These are phyloP conservation scores for Epinephelus moara DNA, from an alignment of 2,113 vertebrate species.

Conservation along the genomic window DNA sequence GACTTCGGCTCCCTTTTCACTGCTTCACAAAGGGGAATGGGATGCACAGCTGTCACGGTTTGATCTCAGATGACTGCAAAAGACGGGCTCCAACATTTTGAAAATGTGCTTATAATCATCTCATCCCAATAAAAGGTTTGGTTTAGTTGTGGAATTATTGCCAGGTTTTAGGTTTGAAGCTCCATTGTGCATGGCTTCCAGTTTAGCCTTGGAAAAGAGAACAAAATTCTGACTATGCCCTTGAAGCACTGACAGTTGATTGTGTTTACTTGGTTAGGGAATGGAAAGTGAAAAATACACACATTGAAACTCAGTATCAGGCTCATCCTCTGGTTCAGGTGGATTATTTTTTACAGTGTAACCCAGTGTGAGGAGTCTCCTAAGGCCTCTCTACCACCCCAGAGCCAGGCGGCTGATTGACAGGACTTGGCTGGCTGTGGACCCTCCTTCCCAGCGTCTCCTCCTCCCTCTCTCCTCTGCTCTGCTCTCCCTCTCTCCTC, in stretches of 20 bases:
- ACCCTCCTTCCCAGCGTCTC: constrained; percentile 79
- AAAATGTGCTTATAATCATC: not conserved
- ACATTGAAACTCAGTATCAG: not conserved
- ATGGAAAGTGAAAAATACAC: not conserved
- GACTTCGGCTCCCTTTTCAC: too few species aligned
- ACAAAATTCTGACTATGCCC: not conserved
- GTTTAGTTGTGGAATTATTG: not conserved
- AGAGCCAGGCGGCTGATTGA: constrained; percentile 76
- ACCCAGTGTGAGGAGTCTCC: constrained; percentile 18
- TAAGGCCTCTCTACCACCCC: constrained; percentile 45
- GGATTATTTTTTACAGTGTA: constrained; percentile 8
- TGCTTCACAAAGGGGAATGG: too few species aligned
- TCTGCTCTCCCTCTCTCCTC: constrained; percentile 58
- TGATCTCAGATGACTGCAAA: not conserved
- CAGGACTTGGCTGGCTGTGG: constrained; percentile 72
- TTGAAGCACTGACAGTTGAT: not conserved
- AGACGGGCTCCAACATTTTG: not conserved
- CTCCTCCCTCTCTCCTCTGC: constrained; percentile 40
- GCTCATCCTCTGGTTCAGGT: not conserved
- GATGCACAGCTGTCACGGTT: too few species aligned
- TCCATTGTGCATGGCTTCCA: not conserved
- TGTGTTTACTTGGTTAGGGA: not conserved
- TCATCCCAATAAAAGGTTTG: not conserved
- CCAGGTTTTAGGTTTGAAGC: not conserved
- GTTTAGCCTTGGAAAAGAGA: not conserved